phyloP scores from a whole-genome alignment of 2,888 invertebrate species.

The Tiliacea citrago region DNA sequence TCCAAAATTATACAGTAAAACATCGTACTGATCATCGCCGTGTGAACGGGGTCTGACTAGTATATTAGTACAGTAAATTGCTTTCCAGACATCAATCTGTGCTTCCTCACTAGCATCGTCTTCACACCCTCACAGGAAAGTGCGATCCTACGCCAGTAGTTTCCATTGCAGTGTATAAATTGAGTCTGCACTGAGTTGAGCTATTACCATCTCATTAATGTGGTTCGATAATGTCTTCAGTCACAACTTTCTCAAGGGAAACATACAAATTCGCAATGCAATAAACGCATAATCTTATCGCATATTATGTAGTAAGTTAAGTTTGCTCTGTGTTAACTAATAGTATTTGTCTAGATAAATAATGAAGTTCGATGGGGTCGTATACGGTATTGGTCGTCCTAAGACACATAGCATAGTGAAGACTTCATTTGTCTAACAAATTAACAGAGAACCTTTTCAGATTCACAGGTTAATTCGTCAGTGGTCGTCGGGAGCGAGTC shows the following conservation, averaged over 20 bases:
- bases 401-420: slow-evolving; percentile 30
- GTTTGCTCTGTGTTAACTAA: slow-evolving; percentile 18
- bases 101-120: slow-evolving; percentile 21
- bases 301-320: neutral
- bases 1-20: neutral
- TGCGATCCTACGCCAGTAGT: neutral
- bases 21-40: neutral
- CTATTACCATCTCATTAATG: slow-evolving; percentile 13
- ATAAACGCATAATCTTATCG: slow-evolving; percentile 29
- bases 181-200: slow-evolving; percentile 20
- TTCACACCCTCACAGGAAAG: slow-evolving; percentile 10
- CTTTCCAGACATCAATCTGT: no score
- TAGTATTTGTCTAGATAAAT: slow-evolving; percentile 14
- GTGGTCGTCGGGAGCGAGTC: slow-evolving; percentile 49
- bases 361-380: slow-evolving; percentile 28
- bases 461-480: slow-evolving; percentile 55
- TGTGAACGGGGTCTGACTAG: neutral
- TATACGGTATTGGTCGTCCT: no score
- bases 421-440: slow-evolving; percentile 36
- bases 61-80: slow-evolving; percentile 26
- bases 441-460: slow-evolving; percentile 37
- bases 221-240: slow-evolving; percentile 25
- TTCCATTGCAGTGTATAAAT: slow-evolving; percentile 26
- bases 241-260: slow-evolving; percentile 18
- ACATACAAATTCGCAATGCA: slow-evolving; percentile 20